Conservation (phyloP, 1,140 invertebrate genomes). For the Musca vetustissima region DNA sequence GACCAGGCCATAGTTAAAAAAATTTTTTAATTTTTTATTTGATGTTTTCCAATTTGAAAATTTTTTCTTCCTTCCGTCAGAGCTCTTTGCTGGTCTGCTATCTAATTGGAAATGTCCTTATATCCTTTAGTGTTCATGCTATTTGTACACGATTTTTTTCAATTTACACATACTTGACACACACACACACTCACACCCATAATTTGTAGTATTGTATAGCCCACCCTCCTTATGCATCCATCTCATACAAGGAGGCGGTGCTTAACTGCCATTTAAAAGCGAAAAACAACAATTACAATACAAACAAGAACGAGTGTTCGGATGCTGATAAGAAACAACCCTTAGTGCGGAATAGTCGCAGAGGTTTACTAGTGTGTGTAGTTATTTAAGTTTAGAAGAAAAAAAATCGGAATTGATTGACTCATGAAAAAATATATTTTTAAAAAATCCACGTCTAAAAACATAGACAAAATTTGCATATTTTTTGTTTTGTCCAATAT, state of each 20-base stretch:
- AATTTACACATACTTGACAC: background rate
- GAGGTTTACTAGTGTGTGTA: constrained; percentile 7
- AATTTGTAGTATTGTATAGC: too few relatives aligned
- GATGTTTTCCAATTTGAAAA: background rate
- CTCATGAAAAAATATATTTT: too few relatives aligned
- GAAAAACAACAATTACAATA: background rate
- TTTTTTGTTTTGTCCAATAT: too few relatives aligned
- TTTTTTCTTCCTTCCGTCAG: background rate
- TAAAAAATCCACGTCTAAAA: too few relatives aligned
- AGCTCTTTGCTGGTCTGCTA: background rate
- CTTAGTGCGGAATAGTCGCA: background rate
- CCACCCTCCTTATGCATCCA: background rate
- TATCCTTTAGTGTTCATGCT: background rate
- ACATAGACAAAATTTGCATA: too few relatives aligned
- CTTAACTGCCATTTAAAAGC: constrained; percentile 16
- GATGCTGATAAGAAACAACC: constrained; percentile 19
- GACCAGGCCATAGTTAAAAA: constrained; percentile 4
- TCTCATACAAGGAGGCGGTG: constrained; percentile 2
- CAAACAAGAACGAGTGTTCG: constrained; percentile 10
- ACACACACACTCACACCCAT: background rate
- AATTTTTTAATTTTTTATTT: too few relatives aligned
- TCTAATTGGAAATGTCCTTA: constrained; percentile 13
- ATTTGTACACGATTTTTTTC: background rate
- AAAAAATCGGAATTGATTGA: too few relatives aligned
- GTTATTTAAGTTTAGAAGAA: too few relatives aligned